Base-by-base conservation (phyloP, 2,888 invertebrate genomes). In the Alsophila aescularia region DNA sequence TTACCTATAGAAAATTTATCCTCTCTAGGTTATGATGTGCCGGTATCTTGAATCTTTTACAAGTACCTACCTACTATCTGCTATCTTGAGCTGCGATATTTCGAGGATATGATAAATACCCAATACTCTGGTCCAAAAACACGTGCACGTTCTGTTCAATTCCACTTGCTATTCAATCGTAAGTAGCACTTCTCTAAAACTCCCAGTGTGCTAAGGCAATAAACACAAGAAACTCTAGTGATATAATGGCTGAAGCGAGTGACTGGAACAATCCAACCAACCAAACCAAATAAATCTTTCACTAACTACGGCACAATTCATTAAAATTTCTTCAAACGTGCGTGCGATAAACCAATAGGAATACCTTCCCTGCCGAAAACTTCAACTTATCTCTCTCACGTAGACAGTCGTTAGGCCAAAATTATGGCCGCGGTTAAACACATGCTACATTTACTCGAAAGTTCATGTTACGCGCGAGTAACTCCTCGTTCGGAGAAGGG, bases 361-460 rank as follows among this genome's bases (percentile, higher is more conserved):
- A 79, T 83, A 85, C 78, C 78, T 82, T 79, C 70, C 66, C 72
- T 70, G 77, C 76, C 84, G 82, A 87, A 87, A 90, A 90, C 87
- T 89, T 90, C 79, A 79, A 88, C 85, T 90, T 90, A 90, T 90
- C 90, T 90, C 80, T 71, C 85, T 79, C 90, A 87, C 90, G 89
- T 89, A 86, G 85, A 67, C 72, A 87, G 87, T 87, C 89, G 90
- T 90, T 89, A 86, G 80, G 79, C 72, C 74, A 74, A 81, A 90
- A 88, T 89, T 89, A 90, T 87, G 82, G 85, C 77, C 68, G 82
- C 74, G 87, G 89, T 88, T 87, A 84, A 90, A 88, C 90, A 90
- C 89, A 90, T 90, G 90, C 84, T 86, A 89, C 90, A 86, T 89
- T 90, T 87, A 87, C 81, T 86, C 77, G 85, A 87, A 90, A 89